Conservation (phyloP, 2,888 invertebrate species). For the Urechis unicinctus region DNA sequence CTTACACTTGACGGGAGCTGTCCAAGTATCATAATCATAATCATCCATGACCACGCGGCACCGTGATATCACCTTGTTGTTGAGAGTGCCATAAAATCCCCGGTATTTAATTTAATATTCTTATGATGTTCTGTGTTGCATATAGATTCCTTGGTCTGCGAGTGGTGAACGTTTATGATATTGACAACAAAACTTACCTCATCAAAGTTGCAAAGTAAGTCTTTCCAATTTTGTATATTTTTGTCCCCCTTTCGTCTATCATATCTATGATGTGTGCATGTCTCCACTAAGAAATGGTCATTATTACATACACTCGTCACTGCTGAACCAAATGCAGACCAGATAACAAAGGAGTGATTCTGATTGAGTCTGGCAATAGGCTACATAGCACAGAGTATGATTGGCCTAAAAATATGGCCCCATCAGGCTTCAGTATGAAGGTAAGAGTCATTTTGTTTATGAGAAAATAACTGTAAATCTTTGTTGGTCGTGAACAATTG, state of each 20-base stretch:
- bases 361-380: slow-evolving; percentile 89
- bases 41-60: no score
- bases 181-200: slow-evolving; percentile 92
- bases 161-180: slow-evolving; percentile 94
- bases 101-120: no score
- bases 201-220: slow-evolving; percentile 60
- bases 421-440: slow-evolving; percentile 97
- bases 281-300: no score
- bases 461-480: neutral
- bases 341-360: slow-evolving; percentile 78
- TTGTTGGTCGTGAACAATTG: neutral
- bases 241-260: neutral
- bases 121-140: no score
- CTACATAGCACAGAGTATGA: slow-evolving; percentile 93
- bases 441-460: slow-evolving; percentile 53
- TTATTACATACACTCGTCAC: no score
- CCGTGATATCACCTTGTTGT: no score
- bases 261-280: neutral
- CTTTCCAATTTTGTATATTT: neutral
- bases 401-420: slow-evolving; percentile 95
- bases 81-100: no score
- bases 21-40: no score
- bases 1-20: no score
- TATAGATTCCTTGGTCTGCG: slow-evolving; percentile 69
- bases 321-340: no score